Evolutionary conservation across 2,797 vertebrate species (phyloP), one percentile per base, ranked within the genome.

Genomic region (Odontamblyopus lacepedii): DNA sequence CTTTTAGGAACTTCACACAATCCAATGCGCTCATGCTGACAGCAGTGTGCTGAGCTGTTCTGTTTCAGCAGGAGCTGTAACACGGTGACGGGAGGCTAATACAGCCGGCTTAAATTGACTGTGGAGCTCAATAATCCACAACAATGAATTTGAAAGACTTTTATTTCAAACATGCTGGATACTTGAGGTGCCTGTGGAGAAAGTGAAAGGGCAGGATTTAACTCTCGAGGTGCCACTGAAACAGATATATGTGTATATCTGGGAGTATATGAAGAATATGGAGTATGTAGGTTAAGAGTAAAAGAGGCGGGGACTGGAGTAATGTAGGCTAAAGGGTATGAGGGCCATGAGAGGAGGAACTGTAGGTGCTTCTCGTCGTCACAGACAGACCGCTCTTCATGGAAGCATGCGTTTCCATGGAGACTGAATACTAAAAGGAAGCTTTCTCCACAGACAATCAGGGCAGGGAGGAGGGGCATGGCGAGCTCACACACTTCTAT

Each of bases 341-440:
- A 77, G 69, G 63, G 72, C 69, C 70, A 44, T 30, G 50, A 82
- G 72, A 68, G 63, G 75, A 87, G 76, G 65, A 76, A 80, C 65
- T 56, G 76, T 72, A 84, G 78, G 80, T 78, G 74, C 78, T 79
- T 68, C 75, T 76, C 80, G 85, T 88, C 84, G 72, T 73, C 78
- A 18, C 41, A 78, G 83, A 88, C 88, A 87, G 87, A 78, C 83
- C n/a, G 74, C 84, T 81, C 80, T 79, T 85, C 73, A 57, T 82
- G 70, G 82, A 88, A 74, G 71, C 74, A 82, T 83, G 80, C 50
- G 87, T 93, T 87, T 78, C 90, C 87, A 90, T 91, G 92, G 93
- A 86, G 87, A 93, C 92, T 5, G 80, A 92, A 93, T 87, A 92
- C 90, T 91, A 87, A 92, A 90, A 89, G 80, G 79, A 91, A 89